Evolutionary conservation across 2,797 vertebrate genomes (phyloP), one percentile per base, ranked within the genome.

Genomic region (Triplophysa bombifrons): DNA sequence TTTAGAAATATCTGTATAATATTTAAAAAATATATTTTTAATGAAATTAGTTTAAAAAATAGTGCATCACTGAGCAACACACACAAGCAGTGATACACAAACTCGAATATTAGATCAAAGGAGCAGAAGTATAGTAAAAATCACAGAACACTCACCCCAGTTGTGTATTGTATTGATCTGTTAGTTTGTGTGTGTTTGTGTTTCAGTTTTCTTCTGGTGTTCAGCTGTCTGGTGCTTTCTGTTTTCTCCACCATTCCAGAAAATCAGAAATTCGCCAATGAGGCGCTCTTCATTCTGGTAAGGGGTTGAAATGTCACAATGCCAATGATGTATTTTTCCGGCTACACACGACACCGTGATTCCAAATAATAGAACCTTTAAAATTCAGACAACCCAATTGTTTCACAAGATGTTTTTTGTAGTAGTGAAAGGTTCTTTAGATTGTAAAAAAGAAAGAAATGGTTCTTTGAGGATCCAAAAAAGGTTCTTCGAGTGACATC

Each of bases 241-340:
- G 98, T 99, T 84, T 97, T 99, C 92, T 98, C 98, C 89, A 99
- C 98, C 91, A 99, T 99, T 90, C 96, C 95, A 27, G 96, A 96
- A 56, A 93, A 98, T 90, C 96, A 98, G 86, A 93, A 95, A 86
- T 9, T 95, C 72, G 94, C 98, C 93, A 99, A 98, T 85, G 86
- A 98, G 89, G 95, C 93, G 88, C 97, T 99, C 88, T 98, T 99
- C 90, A 98, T 99, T 90, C 93, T 99, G 95, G 98, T 99, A 91
- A 95, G 93, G 50, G 75, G 60, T 69, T 44, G 38, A 41, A 53
- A 16, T 63, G 17, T 48, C 55, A 25, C 51, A 14, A 25, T 53
- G 53, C 56, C 30, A 69, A 22, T 19, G 11, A 30, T 61, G 20
- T 30, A 61, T 34, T 61, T 61, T 38, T 38, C 34, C 34, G 34